Conservation (phyloP, 2,888 invertebrate species). For the Baronia brevicornis region DNA sequence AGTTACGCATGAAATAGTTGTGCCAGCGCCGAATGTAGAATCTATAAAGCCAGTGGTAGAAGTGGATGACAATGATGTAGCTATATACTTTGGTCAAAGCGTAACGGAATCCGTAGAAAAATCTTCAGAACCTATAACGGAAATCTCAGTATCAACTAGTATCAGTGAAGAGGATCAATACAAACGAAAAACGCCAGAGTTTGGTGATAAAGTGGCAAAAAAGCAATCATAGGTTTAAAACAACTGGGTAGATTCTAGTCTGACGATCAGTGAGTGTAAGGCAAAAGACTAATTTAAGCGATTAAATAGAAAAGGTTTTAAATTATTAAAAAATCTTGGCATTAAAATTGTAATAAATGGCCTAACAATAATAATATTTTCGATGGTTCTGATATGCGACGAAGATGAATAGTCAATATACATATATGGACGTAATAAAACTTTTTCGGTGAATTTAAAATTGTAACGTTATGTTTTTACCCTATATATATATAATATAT, state of each 20-base stretch:
- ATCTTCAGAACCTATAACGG: conserved; percentile 49
- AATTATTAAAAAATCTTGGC: too few relatives aligned
- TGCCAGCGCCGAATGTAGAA: conserved; percentile 46
- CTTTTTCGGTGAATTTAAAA: too few relatives aligned
- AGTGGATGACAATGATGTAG: conserved; percentile 75
- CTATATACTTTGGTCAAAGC: conserved; percentile 68
- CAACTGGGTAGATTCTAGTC: conserved; percentile 36
- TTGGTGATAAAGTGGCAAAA: conserved; percentile 45
- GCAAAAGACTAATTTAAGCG: too few relatives aligned
- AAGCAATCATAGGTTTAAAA: conserved; percentile 29
- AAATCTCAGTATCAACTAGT: conserved; percentile 65
- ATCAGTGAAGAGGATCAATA: conserved; percentile 51
- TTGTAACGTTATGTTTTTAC: too few relatives aligned
- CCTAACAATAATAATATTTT: too few relatives aligned
- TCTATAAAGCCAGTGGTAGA: conserved; percentile 46
- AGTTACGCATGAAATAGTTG: conserved; percentile 52
- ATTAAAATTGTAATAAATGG: too few relatives aligned
- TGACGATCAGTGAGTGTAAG: conserved; percentile 33
- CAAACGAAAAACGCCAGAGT: conserved; percentile 32
- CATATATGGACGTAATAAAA: too few relatives aligned
- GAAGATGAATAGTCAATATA: too few relatives aligned
- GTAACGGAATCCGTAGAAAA: conserved; percentile 24
- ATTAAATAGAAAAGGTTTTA: too few relatives aligned
- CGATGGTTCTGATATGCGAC: too few relatives aligned
- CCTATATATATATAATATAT: too few relatives aligned